Base-by-base conservation (phyloP, 2,888 invertebrate genomes). In the Unio delphinus region DNA sequence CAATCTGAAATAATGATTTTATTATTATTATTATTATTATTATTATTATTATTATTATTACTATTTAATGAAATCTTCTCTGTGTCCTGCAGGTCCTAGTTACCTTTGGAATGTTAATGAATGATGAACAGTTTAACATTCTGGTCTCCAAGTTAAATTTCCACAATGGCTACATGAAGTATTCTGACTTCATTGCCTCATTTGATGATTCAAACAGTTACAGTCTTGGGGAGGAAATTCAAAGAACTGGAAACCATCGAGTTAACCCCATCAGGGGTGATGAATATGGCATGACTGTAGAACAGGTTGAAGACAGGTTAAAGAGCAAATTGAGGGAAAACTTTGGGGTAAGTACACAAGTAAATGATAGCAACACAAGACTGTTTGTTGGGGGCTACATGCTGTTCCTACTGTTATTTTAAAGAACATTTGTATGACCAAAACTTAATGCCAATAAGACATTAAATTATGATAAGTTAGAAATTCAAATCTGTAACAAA, bases 211-310 rank as follows among this genome's bases (percentile, higher is more conserved):
- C 86, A 8, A 75, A 86, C n/a, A 75, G 74, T 5, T 73, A 75
- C 8, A 86, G 83, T 4, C 74, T 78, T 0, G 76, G 75, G 5
- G 80, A 79, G 56, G 81, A 83, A 26, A 75, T 87, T 2, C 67
- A 77, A 20, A 81, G 86, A 58, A 72, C 75, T 8, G 83, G 80
- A n/a, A 89, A 89, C 68, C 88, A 88, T 70, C 74, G 78, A 6
- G 87, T 88, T 23, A 88, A 89, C 72, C 79, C 85, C 6, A 85
- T 87, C 55, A 78, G 88, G 5, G 89, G 89, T n/a, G 88, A 88
- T 65, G 83, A 88, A 67, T 80, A 75, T 68, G 84, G 85, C 18
- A 84, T 89, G 83, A 85, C 82, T 28, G 86, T 86, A 17, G 80
- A 81, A 7, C 82, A 87, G 68, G 86, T 85, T 15, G 88, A 88